A percentile compares a stretch with the other conserved stretches of the same genome.
Conservation (phyloP, 2,113 vertebrate species). For the Aleadryas rufinucha region DNA sequence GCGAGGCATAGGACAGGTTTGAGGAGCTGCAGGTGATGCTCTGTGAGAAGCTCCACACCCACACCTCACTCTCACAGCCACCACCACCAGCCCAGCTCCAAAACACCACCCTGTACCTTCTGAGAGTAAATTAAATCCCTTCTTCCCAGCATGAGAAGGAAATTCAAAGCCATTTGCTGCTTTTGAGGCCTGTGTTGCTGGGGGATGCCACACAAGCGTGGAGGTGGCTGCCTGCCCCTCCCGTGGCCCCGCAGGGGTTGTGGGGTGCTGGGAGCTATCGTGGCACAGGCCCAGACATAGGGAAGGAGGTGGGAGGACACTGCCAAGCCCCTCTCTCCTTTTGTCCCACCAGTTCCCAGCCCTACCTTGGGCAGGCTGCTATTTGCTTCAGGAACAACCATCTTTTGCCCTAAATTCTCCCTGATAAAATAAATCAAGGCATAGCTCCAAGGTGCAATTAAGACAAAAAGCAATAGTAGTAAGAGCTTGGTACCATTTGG, state of each 20-base stretch:
- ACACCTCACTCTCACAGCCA: neutral
- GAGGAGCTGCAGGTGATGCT: neutral
- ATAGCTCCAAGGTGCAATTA: neutral
- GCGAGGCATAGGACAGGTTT: rapidly evolving
- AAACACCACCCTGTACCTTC: neutral
- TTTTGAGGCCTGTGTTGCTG: neutral
- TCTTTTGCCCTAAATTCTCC: neutral
- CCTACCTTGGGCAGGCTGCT: rapidly evolving
- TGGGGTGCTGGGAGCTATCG: neutral
- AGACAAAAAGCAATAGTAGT: neutral
- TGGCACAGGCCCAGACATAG: neutral
- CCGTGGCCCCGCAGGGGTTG: rapidly evolving
- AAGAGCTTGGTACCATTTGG: neutral
- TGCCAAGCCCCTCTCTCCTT: neutral
- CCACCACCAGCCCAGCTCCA: neutral
- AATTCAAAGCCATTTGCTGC: neutral
- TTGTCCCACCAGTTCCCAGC: neutral
- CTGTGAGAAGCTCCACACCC: neutral
- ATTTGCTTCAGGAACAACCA: neutral
- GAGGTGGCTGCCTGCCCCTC: neutral
- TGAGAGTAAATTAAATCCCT: neutral
- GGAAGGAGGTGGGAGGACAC: neutral
- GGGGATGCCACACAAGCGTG: neutral
- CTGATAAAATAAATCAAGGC: neutral
- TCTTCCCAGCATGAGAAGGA: neutral